These are phyloP conservation scores for Poecilia latipinna DNA, from an alignment of 2,113 vertebrate species.

Conservation along the genomic window DNA sequence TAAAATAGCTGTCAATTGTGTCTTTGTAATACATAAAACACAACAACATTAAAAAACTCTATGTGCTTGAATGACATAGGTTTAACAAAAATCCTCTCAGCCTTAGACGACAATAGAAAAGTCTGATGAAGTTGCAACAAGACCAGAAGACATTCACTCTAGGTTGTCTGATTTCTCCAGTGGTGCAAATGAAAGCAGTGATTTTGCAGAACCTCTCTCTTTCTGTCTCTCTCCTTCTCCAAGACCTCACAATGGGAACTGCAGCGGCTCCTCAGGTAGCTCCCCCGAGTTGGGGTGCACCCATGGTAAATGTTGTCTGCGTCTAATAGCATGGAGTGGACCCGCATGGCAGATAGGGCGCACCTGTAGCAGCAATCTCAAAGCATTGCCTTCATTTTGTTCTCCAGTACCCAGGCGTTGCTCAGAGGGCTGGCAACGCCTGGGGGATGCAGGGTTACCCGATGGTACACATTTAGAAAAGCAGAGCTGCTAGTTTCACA, in stretches of 20 bases:
- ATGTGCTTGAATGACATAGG: not conserved
- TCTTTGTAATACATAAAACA: not conserved
- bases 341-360: conserved; percentile 73
- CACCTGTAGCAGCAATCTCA: conserved; percentile 49
- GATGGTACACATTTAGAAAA: not conserved
- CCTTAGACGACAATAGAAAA: not conserved
- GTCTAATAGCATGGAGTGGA: conserved; percentile 79
- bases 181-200: conserved; percentile 10
- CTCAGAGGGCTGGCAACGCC: not conserved
- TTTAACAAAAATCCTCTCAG: not conserved
- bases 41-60: not conserved
- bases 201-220: conserved; percentile 45
- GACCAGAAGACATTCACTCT: not conserved
- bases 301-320: conserved; percentile 90
- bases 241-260: conserved; percentile 95
- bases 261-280: conserved; percentile 96
- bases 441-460: not conserved
- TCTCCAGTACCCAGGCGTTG: conserved; percentile 57
- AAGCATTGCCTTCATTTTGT: conserved; percentile 48
- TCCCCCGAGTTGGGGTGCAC: conserved; percentile 92
- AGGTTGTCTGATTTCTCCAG: not conserved
- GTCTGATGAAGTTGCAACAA: not conserved
- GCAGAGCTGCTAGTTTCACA: not conserved
- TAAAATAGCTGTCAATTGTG: not conserved
- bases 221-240: conserved; percentile 20